Conservation (phyloP, 2,888 invertebrate genomes). For the Mechanitis mazaeus region DNA sequence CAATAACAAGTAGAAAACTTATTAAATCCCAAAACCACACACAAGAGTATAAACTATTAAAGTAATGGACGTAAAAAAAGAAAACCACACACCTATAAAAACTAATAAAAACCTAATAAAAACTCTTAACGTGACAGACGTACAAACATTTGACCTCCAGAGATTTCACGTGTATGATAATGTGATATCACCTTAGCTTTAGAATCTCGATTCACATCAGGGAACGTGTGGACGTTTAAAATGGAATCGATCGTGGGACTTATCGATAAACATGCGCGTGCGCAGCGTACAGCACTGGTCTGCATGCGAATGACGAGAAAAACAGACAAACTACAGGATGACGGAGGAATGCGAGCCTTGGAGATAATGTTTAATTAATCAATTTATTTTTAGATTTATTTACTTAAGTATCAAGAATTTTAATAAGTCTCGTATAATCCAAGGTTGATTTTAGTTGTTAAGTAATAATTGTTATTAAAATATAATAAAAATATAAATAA, state of each 20-base stretch:
- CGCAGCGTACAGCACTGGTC: conserved; percentile 25
- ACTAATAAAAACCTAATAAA: background rate
- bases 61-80: no score
- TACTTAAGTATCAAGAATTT: no score
- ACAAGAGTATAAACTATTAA: no score
- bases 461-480: no score
- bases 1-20: no score
- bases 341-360: conserved; percentile 21
- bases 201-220: conserved; percentile 25
- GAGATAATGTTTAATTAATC: conserved; percentile 17
- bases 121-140: background rate
- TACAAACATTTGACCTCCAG: background rate
- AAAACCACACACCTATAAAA: background rate
- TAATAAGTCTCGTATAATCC: no score
- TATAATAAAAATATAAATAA: no score
- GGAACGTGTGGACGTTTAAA: conserved; percentile 33
- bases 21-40: no score
- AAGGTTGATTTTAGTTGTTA: no score
- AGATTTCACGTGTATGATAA: conserved; percentile 1
- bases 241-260: conserved; percentile 41
- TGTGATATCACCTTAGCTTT: conserved; percentile 8
- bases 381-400: background rate
- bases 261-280: conserved; percentile 36
- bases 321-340: conserved; percentile 15
- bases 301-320: conserved; percentile 20